A percentile compares a stretch with the other conserved stretches of the same genome.
Conservation (phyloP, 2,113 vertebrate genomes). For the Channa argus region DNA sequence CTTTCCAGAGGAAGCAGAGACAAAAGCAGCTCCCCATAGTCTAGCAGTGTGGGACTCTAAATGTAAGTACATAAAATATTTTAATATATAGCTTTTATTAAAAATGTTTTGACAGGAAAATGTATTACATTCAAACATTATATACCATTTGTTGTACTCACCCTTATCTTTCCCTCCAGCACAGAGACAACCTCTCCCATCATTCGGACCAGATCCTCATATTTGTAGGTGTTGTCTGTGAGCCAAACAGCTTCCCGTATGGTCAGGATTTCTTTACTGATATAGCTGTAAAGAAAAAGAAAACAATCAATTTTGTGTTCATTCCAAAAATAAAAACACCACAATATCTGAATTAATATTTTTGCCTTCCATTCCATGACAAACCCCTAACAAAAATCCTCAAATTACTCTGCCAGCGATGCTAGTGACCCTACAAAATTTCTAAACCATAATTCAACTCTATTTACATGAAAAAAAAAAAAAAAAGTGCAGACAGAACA, state of each 20-base stretch:
- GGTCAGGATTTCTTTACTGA: conserved; percentile 96
- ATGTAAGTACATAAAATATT: not conserved
- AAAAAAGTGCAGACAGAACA: not conserved
- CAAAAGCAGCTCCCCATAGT: conserved; percentile 93
- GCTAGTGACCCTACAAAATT: not conserved
- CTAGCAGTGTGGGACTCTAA: conserved; percentile 91
- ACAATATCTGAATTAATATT: not conserved
- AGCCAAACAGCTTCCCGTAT: conserved; percentile 98
- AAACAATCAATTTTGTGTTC: not conserved
- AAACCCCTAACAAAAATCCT: not conserved
- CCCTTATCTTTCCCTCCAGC: conserved; percentile 93
- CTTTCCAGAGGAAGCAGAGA: conserved; percentile 84
- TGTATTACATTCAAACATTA: not conserved
- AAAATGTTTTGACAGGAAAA: not conserved
- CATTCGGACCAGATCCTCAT: conserved; percentile 97
- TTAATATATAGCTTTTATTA: not conserved
- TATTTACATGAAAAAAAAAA: not conserved
- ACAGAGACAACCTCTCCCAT: conserved; percentile 97
- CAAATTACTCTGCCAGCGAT: not conserved
- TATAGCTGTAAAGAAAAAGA: conserved; percentile 74
- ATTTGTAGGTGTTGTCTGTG: conserved; percentile 98
- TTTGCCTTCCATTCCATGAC: not conserved
- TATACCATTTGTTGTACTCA: conserved; percentile 71
- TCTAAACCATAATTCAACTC: not conserved
- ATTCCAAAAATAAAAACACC: not conserved